Evolutionary conservation across 2,113 vertebrate species (phyloP).

Genomic region (Rhynchopsitta pachyrhyncha): DNA sequence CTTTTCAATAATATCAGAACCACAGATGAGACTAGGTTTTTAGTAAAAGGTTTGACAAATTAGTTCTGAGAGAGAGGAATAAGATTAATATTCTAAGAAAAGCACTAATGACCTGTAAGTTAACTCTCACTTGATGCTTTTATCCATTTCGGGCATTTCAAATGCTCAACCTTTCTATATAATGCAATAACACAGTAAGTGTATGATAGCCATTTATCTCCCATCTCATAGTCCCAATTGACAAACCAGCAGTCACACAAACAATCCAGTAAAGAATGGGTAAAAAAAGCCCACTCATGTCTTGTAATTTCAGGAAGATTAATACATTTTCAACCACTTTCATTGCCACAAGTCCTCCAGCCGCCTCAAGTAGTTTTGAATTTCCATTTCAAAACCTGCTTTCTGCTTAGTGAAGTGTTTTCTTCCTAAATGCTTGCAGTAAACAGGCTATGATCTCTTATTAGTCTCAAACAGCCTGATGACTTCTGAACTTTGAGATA

Average conservation of each 20-base stretch:
- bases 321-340: background rate
- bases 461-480: background rate
- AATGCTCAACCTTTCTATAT: background rate
- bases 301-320: background rate
- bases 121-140: background rate
- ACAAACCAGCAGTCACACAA: background rate
- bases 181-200: background rate
- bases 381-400: background rate
- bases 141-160: background rate
- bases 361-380: background rate
- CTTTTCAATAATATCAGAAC: background rate
- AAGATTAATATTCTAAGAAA: background rate
- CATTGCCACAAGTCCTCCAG: background rate
- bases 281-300: background rate
- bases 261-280: background rate
- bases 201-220: background rate
- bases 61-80: background rate
- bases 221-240: background rate
- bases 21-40: background rate
- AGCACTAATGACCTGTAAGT: background rate
- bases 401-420: background rate
- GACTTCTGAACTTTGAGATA: slow-evolving; percentile 59
- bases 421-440: fast-evolving
- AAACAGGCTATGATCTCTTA: background rate
- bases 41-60: background rate